Evolutionary conservation across 2,888 invertebrate species (phyloP), one percentile per base, ranked within the genome.

Genomic region (Boloria euphrosyne): DNA sequence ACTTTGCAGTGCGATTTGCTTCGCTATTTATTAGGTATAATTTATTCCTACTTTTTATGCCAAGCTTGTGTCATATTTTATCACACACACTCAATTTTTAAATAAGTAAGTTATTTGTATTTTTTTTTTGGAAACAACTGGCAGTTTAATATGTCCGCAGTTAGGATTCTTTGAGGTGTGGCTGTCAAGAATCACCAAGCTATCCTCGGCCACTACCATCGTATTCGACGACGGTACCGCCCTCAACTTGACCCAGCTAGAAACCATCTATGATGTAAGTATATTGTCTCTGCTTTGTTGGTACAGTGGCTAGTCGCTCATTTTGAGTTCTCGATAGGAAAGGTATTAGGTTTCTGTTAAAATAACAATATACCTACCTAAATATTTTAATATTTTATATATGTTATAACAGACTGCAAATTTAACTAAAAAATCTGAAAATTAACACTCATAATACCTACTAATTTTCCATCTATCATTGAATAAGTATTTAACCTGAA

Each of bases 91-190:
- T 10, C 22, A n/a, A 4, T n/a, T 22, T n/a, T 27, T 57, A 22
- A n/a, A n/a, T 27, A n/a, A 5, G n/a, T 22, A 22, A n/a, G n/a
- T 1, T n/a, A 10, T 44, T 46, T 13, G 13, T 54, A 60, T 13
- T 49, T 44, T 57, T 44, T 57, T 44, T 55, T n/a, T 65, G 50
- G 44, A 64, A 67, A 60, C 70, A 61, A 69, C 72, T 79, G 78
- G 74, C 74, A 79, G 72, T 77, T 72, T 75, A 55, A 38, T 61
- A 78, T 80, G 73, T 82, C 77, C 76, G 46, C 87, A 93, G 92
- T 79, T 86, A 82, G 98, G 98, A 70, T 99, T 99, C 93, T 98
- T 98, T 86, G 99, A 99, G 90, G 95, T 98, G 71, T 99, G 98
- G 98, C 93, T 98, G 73, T 95, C 97, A 57, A 96, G 98, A 79